Evolutionary conservation across 2,797 vertebrate species (phyloP), one percentile per base, ranked within the genome.

Genomic region (Acipenser oxyrinchus): DNA sequence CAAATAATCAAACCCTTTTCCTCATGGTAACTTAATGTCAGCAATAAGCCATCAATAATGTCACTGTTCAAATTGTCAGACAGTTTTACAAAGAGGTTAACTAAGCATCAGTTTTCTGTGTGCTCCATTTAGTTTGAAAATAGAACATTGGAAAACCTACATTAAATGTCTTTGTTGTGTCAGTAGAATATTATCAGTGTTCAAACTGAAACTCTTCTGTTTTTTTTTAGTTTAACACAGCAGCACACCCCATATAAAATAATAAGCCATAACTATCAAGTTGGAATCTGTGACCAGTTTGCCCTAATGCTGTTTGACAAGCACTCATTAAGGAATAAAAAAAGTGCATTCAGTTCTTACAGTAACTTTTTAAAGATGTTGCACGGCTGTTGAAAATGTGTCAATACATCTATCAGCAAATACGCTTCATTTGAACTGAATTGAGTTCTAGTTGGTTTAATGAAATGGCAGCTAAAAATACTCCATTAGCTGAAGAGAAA

Each of bases 281-380:
- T 37, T 37, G 37, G 37, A 37, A 37, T 37, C 37, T 37, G 37
- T 37, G 37, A 37, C 37, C 37, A 37, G 37, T 37, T 37, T 37
- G 37, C 55, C 12, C 55, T n/a, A 13, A 58, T 11, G 55, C 6
- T 58, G 12, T n/a, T 12, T 58, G 12, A 58, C 12, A 7, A n/a
- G 12, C 55, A 58, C 12, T 11, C 57, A 49, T 69, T 55, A 51
- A 64, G 12, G 48, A 68, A 48, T 58, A 57, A n/a, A 18, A 18
- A 49, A 13, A 53, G 23, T 68, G 60, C 52, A 68, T 63, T 63
- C 64, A 49, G 49, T 48, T 49, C 49, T 58, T 12, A 49, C 18
- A 51, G 48, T 58, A 15, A 49, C 12, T 48, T 48, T 15, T 51
- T 68, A 10, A 7, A 37, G 37, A 37, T 37, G 37, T 37, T 37